Conservation (phyloP, 2,113 vertebrate species). For the Oreochromis spilurus region DNA sequence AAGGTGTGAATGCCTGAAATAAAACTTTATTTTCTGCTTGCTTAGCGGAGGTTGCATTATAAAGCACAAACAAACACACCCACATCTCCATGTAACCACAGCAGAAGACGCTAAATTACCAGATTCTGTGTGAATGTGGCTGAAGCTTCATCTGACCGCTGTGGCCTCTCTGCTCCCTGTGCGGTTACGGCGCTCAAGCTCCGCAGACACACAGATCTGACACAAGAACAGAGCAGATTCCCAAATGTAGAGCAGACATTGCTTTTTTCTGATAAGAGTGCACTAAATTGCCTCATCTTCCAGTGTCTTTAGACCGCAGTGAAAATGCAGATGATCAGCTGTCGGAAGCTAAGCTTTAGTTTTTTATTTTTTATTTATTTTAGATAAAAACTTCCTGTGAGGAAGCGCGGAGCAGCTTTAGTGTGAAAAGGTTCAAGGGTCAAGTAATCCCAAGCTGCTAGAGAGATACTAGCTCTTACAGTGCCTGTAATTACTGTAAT, state of each 20-base stretch:
- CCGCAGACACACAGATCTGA: background rate
- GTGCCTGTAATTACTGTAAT: background rate
- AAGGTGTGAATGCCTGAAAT: background rate
- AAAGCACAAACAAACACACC: background rate
- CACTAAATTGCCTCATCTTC: background rate
- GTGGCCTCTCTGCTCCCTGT: background rate
- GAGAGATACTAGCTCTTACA: background rate
- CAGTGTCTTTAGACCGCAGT: background rate
- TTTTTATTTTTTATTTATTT: background rate
- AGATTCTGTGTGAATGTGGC: background rate
- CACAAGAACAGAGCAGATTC: background rate
- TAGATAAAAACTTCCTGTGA: background rate
- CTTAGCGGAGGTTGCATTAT: background rate
- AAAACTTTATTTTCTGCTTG: background rate
- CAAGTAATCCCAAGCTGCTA: background rate
- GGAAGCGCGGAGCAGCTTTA: background rate
- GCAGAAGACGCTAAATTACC: background rate
- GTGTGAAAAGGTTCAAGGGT: background rate
- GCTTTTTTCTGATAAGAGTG: background rate
- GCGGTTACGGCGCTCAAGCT: fast-evolving
- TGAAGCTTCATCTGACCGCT: background rate
- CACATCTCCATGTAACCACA: background rate
- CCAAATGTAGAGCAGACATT: background rate
- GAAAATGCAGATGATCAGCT: background rate
- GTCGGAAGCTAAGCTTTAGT: background rate